Percentiles rank a stretch among this genome's conserved stretches.
phyloP scores from a whole-genome alignment of 2,888 invertebrate species.

The Rhingia campestris region DNA sequence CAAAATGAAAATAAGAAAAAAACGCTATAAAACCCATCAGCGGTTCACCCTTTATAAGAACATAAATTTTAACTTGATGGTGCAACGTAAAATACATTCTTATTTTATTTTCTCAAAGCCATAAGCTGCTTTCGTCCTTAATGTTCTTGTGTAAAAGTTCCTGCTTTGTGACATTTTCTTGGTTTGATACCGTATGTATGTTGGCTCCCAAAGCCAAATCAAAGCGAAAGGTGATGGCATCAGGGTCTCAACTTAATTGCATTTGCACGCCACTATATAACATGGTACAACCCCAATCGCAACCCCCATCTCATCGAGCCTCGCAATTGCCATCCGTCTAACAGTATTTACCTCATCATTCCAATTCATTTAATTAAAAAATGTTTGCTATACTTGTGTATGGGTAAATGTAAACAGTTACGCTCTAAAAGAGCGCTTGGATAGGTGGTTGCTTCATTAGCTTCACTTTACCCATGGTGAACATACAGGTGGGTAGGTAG shows the following conservation, averaged over 20 bases:
- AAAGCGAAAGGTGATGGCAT: slow-evolving; percentile 65
- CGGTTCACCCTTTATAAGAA: slow-evolving; percentile 37
- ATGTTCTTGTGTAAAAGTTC: slow-evolving; percentile 12
- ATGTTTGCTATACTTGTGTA: slow-evolving; percentile 65
- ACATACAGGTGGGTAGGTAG: no score
- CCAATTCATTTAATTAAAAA: slow-evolving; percentile 73
- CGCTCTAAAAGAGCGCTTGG: slow-evolving; percentile 22
- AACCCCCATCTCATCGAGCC: slow-evolving; percentile 49
- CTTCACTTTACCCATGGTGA: slow-evolving; percentile 9
- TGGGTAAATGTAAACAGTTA: slow-evolving; percentile 63
- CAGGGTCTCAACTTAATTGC: slow-evolving; percentile 68
- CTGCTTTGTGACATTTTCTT: slow-evolving; percentile 38
- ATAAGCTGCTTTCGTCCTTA: slow-evolving; percentile 15
- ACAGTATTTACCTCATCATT: slow-evolving; percentile 69
- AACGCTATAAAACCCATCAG: slow-evolving; percentile 10
- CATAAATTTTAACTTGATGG: slow-evolving; percentile 35
- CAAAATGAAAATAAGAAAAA: neutral
- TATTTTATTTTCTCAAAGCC: slow-evolving; percentile 18
- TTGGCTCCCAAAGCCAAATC: slow-evolving; percentile 55
- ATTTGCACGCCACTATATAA: slow-evolving; percentile 61
- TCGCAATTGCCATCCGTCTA: slow-evolving; percentile 55
- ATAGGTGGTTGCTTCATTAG: slow-evolving; percentile 61
- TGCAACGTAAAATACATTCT: slow-evolving; percentile 57
- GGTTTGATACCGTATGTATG: slow-evolving; percentile 4
- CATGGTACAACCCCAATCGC: slow-evolving; percentile 21